Evolutionary conservation across 2,888 invertebrate species (phyloP).

Genomic region (Theretra japonica): DNA sequence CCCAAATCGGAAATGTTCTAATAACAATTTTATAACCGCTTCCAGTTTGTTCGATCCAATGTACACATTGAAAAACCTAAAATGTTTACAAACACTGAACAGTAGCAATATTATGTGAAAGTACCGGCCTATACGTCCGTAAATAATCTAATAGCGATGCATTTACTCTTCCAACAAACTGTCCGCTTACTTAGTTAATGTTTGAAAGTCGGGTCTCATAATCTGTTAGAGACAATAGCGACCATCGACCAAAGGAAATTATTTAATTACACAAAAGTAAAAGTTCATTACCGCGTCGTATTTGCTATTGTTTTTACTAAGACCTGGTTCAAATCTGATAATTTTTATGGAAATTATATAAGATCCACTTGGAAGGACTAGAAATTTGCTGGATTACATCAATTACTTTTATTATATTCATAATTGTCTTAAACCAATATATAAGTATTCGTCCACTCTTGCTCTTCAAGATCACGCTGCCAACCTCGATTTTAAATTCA

Average conservation of each 20-base stretch:
- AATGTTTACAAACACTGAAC: slow-evolving; percentile 51
- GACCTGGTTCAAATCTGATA: not conserved
- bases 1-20: not conserved
- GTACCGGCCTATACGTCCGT: slow-evolving; percentile 44
- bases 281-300: slow-evolving; percentile 40
- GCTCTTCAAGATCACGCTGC: too few relatives aligned
- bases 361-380: not conserved
- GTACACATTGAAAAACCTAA: slow-evolving; percentile 26
- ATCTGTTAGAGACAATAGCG: slow-evolving; percentile 45
- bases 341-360: not conserved
- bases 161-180: not conserved
- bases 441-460: too few relatives aligned
- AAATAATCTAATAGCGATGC: slow-evolving; percentile 15
- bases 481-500: too few relatives aligned
- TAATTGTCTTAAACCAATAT: too few relatives aligned
- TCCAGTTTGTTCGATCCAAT: not conserved
- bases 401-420: too few relatives aligned
- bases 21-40: slow-evolving; percentile 17
- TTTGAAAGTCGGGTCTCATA: slow-evolving; percentile 26
- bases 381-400: too few relatives aligned
- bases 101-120: slow-evolving; percentile 51
- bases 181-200: not conserved
- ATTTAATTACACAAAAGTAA: slow-evolving; percentile 62
- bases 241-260: slow-evolving; percentile 47
- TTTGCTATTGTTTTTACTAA: slow-evolving; percentile 13